Evolutionary conservation across 2,113 vertebrate species (phyloP), one percentile per base, ranked within the genome.

Genomic region (Erythrolamprus reginae): DNA sequence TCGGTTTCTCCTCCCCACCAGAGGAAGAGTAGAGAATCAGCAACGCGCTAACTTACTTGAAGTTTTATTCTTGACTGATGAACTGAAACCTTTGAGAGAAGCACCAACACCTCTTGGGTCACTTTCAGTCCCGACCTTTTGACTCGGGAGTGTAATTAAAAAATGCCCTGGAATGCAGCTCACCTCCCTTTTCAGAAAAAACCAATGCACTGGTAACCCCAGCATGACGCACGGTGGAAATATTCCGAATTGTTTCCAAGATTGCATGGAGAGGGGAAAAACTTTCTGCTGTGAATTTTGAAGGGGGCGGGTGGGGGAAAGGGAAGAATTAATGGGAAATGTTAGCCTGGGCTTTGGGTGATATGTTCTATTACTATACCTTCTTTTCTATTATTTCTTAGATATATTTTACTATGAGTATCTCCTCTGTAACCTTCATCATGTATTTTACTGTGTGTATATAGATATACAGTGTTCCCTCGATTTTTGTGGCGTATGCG

Each of bases 41-140:
- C 51, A 70, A 86, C 5, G 13, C 42, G 12, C 61, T 28, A 51
- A 28, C 65, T 90, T 52, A 17, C 55, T 28, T 86, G 50, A 23
- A 24, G 21, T 84, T 65, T 10, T 92, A 51, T 84, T 91, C 58
- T 84, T 52, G 61, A 10, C 47, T 65, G 90, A 90, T 65, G 89
- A 91, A 82, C 87, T 89, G 56, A 77, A 86, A 82, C 17, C 12
- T 92, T 48, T 4, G 77, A 52, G 53, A 84, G 91, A 70, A 89
- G 65, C 13, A 52, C 82, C 90, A 87, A 82, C 77, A 92, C 86
- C 91, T 89, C 42, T 10, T 45, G 53, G 88, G 89, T 92, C 90
- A 70, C 88, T 53, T 86, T 55, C 3, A 53, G 48, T 38, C 23
- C 52, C 17, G 47, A 88, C 28, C 88, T 86, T 89, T 56, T 61